Evolutionary conservation across 30 jellyfish, hydroid and myxozoan genomes (phyloP), one percentile per base, ranked within the genome.

Genomic region (Turritopsis dohrnii): DNA sequence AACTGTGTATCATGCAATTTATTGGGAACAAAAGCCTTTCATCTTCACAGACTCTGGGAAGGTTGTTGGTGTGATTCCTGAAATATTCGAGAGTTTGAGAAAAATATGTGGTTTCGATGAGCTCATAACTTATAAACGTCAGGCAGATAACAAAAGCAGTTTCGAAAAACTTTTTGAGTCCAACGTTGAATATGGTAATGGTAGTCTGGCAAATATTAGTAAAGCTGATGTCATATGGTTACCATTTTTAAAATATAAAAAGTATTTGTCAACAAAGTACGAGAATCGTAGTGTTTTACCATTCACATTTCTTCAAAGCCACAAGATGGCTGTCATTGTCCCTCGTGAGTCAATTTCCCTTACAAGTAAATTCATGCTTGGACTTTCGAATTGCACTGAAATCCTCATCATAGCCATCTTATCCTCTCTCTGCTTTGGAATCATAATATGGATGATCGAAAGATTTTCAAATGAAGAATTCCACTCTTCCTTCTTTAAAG

Each of bases 321-420:
- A 41, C 60, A 41, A 41, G 13, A 41, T 76, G 71, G 84, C 84
- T 9, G 84, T 76, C 84, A 76, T 76, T 18, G 23, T 76, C 29
- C 84, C 26, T 28, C 84, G 84, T 76, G 76, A 76, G 3, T 26
- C 28, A 4, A 76, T 76, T 0, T 76, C 84, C 1, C 75, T 76
- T 1, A 23, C 84, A 20, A 22, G 5, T 18, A 76, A 76, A 76
- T 26, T 76, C 52, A 24, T 76, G 1, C 84, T 18, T 28, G 84
- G 84, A 8, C 23, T 76, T 28, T 76, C n/a, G 21, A 28, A n/a
- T 28, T 76, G 84, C 53, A 29, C 22, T 19, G 71, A 76, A 54
- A 76, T 76, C 1, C 72, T 76, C 27, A 28, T 76, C 19, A 18
- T 76, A 29, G 19, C 84, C 16, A 28, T 28, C 26, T 28, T 76